Evolutionary conservation across 37 sponge, comb jelly and placozoan species (phyloP).

Genomic region (Chondrosia reniformis): DNA sequence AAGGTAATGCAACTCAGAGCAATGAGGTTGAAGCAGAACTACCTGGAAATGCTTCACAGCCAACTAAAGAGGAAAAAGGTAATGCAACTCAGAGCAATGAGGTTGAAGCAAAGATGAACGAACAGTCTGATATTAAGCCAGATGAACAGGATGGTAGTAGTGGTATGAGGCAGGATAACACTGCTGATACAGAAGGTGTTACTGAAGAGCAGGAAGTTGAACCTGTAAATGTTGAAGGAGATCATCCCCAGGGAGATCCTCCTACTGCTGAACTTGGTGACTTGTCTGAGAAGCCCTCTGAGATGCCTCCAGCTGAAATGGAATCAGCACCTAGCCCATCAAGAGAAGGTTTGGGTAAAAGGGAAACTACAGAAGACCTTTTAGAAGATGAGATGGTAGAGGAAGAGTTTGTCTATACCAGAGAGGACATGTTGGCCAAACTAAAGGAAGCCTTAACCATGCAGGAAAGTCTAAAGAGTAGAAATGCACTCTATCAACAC

Average conservation of each 20-base stretch:
- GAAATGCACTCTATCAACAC: conserved; percentile 72
- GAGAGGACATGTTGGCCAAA: conserved; percentile 38
- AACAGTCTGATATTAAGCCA: not conserved
- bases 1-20: not conserved
- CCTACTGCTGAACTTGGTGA: not conserved
- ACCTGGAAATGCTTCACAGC: too few species aligned
- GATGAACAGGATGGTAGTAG: not conserved
- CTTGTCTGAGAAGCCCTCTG: not conserved
- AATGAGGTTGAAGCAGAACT: not conserved
- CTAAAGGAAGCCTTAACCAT: conserved; percentile 41
- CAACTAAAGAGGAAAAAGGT: not conserved
- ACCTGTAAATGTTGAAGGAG: not conserved
- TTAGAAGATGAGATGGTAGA: conserved; percentile 46
- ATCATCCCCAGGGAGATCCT: not conserved
- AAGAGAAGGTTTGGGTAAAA: too few species aligned
- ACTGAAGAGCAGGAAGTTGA: not conserved
- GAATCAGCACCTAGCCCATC: too few species aligned
- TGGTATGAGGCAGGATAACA: not conserved
- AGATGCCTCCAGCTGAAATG: too few species aligned
- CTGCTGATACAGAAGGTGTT: not conserved
- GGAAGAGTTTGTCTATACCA: conserved; percentile 20
- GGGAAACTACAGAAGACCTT: conserved; percentile 17
- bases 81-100: not conserved
- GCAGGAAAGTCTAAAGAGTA: conserved; percentile 50
- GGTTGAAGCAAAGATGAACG: too few species aligned